Conservation (phyloP, 2,113 vertebrate species). For the Myotis davidii region DNA sequence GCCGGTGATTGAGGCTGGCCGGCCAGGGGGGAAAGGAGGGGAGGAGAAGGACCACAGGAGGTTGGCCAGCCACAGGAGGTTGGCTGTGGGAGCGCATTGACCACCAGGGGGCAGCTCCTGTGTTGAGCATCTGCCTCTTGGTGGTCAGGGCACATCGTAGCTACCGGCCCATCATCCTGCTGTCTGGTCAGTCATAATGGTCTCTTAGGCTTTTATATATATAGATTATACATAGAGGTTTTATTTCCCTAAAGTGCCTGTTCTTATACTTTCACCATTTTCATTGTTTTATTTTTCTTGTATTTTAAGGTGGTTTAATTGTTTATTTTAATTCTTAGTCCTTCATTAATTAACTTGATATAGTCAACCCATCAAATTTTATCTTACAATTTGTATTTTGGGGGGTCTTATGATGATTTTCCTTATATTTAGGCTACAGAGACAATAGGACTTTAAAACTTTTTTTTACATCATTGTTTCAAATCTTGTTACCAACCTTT, state of each 20-base stretch:
- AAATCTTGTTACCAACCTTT: not conserved
- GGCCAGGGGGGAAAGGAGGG: too few relatives aligned
- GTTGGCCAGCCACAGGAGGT: too few relatives aligned
- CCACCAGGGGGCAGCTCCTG: too few relatives aligned
- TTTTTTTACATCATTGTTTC: not conserved
- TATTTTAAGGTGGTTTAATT: not conserved
- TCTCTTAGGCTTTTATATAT: too few relatives aligned
- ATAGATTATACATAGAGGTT: not conserved
- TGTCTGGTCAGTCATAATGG: too few relatives aligned
- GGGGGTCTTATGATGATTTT: not conserved
- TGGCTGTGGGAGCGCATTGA: too few relatives aligned
- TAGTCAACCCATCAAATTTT: not conserved
- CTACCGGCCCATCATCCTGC: too few relatives aligned
- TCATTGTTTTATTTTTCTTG: not conserved
- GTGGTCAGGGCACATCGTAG: too few relatives aligned
- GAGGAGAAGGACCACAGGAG: too few relatives aligned
- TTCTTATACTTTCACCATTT: not conserved
- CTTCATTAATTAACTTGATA: not conserved
- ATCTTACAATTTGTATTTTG: not conserved
- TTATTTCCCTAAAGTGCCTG: not conserved
- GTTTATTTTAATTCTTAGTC: not conserved
- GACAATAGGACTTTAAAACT: not conserved
- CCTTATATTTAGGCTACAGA: not conserved
- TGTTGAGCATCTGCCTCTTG: too few relatives aligned
- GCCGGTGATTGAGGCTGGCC: too few relatives aligned